phyloP scores from a whole-genome alignment of 2,888 invertebrate species.

The Scaptomyza polygonia region DNA sequence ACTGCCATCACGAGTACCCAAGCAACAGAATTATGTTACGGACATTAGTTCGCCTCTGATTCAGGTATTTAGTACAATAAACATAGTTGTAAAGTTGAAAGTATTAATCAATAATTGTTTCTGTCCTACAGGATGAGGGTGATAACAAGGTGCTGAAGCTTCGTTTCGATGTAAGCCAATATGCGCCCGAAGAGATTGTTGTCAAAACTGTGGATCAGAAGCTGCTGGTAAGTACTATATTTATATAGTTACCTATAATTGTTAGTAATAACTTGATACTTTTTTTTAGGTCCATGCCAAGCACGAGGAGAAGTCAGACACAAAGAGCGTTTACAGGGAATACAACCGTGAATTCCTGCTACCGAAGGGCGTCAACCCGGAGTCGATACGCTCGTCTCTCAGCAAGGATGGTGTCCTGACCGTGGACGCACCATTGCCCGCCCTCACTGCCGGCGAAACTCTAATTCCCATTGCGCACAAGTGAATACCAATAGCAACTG shows the following conservation, averaged over 20 bases:
- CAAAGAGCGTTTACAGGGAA: slow-evolving; percentile 98
- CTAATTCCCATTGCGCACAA: slow-evolving; percentile 85
- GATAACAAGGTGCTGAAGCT: slow-evolving; percentile 97
- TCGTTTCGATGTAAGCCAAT: slow-evolving; percentile 98
- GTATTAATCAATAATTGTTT: background rate
- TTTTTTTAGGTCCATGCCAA: slow-evolving; percentile 95
- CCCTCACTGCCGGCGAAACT: slow-evolving; percentile 85
- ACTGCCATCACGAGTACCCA: slow-evolving; percentile 82
- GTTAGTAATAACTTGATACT: background rate
- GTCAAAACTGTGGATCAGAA: slow-evolving; percentile 99
- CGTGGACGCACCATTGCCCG: slow-evolving; percentile 97
- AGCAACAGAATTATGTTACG: slow-evolving; percentile 88
- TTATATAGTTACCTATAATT: too few relatives aligned
- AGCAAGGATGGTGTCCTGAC: slow-evolving; percentile 98
- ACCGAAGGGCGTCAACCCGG: slow-evolving; percentile 98
- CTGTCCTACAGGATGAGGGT: slow-evolving; percentile 93
- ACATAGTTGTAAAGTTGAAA: background rate
- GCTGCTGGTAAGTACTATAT: slow-evolving; percentile 89
- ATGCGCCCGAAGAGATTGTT: slow-evolving; percentile 98
- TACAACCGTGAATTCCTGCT: slow-evolving; percentile 98
- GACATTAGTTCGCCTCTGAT: slow-evolving; percentile 95
- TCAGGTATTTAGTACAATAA: slow-evolving; percentile 73
- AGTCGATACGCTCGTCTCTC: slow-evolving; percentile 96
- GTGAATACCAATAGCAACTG: slow-evolving; percentile 46
- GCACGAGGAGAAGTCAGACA: slow-evolving; percentile 98